Conservation (phyloP, 2,888 invertebrate genomes). For the Andrena trimmerana region DNA sequence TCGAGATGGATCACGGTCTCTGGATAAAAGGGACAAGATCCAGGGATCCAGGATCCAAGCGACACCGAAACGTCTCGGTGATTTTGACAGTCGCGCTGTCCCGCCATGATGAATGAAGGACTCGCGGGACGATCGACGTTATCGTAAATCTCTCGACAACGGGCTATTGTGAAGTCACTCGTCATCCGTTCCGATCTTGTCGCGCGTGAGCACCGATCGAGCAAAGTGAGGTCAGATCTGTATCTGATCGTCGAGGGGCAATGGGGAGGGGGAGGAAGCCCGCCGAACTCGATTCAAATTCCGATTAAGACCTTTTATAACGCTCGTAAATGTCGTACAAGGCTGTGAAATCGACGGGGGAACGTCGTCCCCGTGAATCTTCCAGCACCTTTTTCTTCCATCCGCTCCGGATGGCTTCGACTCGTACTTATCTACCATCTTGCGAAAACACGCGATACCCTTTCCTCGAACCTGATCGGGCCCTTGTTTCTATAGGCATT, state of each 20-base stretch:
- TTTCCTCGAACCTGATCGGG: not conserved
- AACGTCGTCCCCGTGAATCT: slow-evolving; percentile 3
- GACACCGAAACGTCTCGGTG: slow-evolving; percentile 54
- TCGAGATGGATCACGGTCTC: slow-evolving; percentile 37
- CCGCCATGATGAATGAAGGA: slow-evolving; percentile 70
- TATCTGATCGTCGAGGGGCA: slow-evolving; percentile 41
- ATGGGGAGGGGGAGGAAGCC: slow-evolving; percentile 41
- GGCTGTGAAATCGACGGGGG: slow-evolving; percentile 46
- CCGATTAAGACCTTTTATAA: slow-evolving; percentile 56
- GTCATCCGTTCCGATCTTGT: slow-evolving; percentile 68
- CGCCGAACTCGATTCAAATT: slow-evolving; percentile 60
- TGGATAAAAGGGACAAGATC: slow-evolving; percentile 17
- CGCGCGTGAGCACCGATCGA: slow-evolving; percentile 57
- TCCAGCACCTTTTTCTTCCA: not conserved
- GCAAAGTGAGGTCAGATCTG: slow-evolving; percentile 75
- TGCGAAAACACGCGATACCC: slow-evolving; percentile 4
- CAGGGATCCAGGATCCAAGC: slow-evolving; percentile 36
- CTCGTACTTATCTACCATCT: not conserved
- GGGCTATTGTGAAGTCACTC: slow-evolving; percentile 66
- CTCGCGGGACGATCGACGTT: slow-evolving; percentile 71
- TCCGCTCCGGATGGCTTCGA: not conserved
- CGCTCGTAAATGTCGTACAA: slow-evolving; percentile 46
- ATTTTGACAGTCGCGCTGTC: slow-evolving; percentile 69
- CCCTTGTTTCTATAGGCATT: too few species aligned
- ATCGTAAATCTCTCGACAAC: slow-evolving; percentile 68